Conservation (phyloP, 2,797 vertebrate genomes). For the Microtus obscurus region DNA sequence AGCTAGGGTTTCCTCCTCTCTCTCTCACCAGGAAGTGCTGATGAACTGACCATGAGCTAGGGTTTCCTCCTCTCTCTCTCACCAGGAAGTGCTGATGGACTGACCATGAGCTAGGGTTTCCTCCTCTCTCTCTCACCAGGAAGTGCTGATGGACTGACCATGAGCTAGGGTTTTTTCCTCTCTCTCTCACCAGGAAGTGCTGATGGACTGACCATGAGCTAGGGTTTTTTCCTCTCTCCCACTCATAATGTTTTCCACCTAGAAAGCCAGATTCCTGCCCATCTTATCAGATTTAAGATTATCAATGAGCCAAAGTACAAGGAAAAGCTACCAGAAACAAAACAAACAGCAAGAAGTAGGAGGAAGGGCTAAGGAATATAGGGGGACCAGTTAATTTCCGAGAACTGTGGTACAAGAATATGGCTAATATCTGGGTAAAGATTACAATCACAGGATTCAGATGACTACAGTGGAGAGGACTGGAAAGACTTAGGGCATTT, state of each 20-base stretch:
- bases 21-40: too few species aligned
- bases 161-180: not conserved
- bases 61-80: not conserved
- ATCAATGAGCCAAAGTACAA: slow-evolving; percentile 7
- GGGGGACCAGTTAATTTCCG: not conserved
- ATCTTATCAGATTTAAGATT: slow-evolving; percentile 40
- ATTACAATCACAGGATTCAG: not conserved
- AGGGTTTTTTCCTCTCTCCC: not conserved
- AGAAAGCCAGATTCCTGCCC: slow-evolving; percentile 43
- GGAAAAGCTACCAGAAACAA: slow-evolving; percentile 10
- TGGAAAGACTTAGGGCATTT: slow-evolving; percentile 37
- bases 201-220: too few species aligned
- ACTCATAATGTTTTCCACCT: not conserved
- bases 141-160: too few species aligned
- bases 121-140: not conserved
- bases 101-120: not conserved
- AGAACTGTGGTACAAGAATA: slow-evolving; percentile 43
- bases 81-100: too few species aligned
- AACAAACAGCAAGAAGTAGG: not conserved
- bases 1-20: not conserved
- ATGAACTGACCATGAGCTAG: not conserved
- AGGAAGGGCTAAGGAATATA: not conserved
- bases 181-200: not conserved
- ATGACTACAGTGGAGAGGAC: not conserved
- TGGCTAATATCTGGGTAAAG: slow-evolving; percentile 80